Percentiles rank a stretch among this genome's conserved stretches.
Conservation (phyloP, 2,113 vertebrate genomes). For the Perognathus longimembris region DNA sequence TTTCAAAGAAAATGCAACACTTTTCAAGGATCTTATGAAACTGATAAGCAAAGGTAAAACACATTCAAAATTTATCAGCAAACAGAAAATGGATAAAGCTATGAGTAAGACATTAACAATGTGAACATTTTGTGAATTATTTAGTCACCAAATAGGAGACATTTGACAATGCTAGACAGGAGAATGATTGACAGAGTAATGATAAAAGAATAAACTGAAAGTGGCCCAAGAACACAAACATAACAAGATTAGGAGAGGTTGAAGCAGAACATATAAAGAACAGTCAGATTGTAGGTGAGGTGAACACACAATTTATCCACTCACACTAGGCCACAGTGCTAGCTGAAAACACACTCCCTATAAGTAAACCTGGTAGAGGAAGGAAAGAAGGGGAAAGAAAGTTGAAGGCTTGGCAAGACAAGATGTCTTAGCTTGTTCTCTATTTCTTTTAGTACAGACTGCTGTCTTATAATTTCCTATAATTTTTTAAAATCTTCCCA, state of each 20-base stretch:
- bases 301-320: neutral
- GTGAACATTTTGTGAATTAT: neutral
- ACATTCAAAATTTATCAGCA: neutral
- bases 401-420: neutral
- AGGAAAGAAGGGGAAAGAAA: neutral
- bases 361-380: neutral
- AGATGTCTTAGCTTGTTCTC: neutral
- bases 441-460: neutral
- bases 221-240: neutral
- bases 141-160: neutral
- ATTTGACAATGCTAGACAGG: neutral
- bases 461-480: neutral
- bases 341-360: neutral
- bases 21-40: conserved; percentile 13
- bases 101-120: neutral
- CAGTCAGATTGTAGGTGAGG: neutral
- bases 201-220: neutral
- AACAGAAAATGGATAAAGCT: neutral
- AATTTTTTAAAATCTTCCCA: neutral
- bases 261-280: neutral
- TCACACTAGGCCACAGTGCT: too few species aligned
- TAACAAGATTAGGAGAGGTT: neutral
- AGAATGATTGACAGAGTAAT: neutral
- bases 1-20: conserved; percentile 40
- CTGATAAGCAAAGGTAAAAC: neutral